These are phyloP conservation scores for Lasius fuliginosus DNA, from an alignment of 2,888 invertebrate species.

Conservation along the genomic window DNA sequence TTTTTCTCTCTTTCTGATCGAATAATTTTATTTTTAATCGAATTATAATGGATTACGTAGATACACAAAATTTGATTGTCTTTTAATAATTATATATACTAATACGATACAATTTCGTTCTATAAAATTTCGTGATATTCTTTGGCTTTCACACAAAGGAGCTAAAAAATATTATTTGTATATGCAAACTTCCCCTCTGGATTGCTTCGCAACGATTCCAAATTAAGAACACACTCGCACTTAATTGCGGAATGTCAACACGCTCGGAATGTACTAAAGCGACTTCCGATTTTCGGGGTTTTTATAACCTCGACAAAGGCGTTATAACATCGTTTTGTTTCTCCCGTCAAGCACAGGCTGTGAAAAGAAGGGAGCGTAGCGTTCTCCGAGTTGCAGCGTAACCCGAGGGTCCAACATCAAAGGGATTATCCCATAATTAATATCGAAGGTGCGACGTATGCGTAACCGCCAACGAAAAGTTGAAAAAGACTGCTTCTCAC, in stretches of 20 bases:
- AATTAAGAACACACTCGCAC: conserved; percentile 26
- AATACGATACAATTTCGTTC: background rate
- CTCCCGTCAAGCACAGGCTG: conserved; percentile 48
- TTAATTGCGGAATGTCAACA: conserved; percentile 33
- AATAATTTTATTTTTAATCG: background rate
- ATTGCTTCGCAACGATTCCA: conserved; percentile 7
- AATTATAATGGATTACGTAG: background rate
- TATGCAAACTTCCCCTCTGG: background rate
- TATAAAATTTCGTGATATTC: background rate
- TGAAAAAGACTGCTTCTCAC: conserved; percentile 59
- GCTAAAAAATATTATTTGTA: background rate
- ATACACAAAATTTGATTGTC: background rate
- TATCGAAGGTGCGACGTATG: conserved; percentile 82
- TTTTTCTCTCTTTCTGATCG: background rate
- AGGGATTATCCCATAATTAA: conserved; percentile 84
- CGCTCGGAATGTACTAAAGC: conserved; percentile 26
- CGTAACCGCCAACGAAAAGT: conserved; percentile 76
- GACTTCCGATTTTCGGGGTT: conserved; percentile 36
- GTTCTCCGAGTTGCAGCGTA: conserved; percentile 60
- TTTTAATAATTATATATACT: conserved; percentile 1
- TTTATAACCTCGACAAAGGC: conserved; percentile 27
- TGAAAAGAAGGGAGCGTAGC: conserved; percentile 44
- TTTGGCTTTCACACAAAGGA: background rate
- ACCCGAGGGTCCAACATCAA: conserved; percentile 72
- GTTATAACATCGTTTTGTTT: conserved; percentile 50